phyloP scores from a whole-genome alignment of 2,888 invertebrate genomes.

The Clepsis dumicolana region DNA sequence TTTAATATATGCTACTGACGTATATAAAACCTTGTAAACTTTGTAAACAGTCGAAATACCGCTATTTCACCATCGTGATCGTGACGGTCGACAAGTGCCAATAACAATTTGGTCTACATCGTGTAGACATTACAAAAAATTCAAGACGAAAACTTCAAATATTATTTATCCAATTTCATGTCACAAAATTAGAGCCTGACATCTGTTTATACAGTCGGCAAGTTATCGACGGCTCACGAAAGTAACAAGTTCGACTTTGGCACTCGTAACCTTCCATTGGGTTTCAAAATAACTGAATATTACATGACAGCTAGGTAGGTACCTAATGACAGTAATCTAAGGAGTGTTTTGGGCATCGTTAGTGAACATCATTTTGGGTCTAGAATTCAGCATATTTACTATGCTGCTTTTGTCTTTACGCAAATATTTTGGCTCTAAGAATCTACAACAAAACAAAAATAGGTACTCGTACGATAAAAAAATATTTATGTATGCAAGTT shows the following conservation, averaged over 20 bases:
- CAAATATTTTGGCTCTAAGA: too few relatives aligned
- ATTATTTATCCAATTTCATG: too few relatives aligned
- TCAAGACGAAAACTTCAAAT: too few relatives aligned
- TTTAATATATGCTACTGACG: not conserved
- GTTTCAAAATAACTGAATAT: slow-evolving; percentile 3
- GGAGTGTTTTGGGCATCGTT: not conserved
- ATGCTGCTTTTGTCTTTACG: too few relatives aligned
- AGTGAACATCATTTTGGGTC: not conserved
- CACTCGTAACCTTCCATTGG: slow-evolving; percentile 8
- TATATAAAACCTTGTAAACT: slow-evolving; percentile 10
- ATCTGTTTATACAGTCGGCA: slow-evolving; percentile 12
- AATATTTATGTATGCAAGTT: too few relatives aligned
- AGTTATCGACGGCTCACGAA: not conserved
- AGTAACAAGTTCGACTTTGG: not conserved
- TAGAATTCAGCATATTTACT: too few relatives aligned
- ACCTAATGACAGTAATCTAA: slow-evolving; percentile 3
- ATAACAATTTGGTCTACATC: not conserved
- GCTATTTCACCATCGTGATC: not conserved
- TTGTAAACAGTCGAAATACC: slow-evolving; percentile 12
- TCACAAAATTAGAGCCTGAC: slow-evolving; percentile 1
- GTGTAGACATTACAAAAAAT: too few relatives aligned
- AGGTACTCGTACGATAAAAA: too few relatives aligned
- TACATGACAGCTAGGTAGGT: not conserved
- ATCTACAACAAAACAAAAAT: too few relatives aligned
- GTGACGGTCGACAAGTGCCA: too few relatives aligned